Evolutionary conservation across 2,888 invertebrate genomes (phyloP), one percentile per base, ranked within the genome.

Genomic region (Euzophera pinguis): DNA sequence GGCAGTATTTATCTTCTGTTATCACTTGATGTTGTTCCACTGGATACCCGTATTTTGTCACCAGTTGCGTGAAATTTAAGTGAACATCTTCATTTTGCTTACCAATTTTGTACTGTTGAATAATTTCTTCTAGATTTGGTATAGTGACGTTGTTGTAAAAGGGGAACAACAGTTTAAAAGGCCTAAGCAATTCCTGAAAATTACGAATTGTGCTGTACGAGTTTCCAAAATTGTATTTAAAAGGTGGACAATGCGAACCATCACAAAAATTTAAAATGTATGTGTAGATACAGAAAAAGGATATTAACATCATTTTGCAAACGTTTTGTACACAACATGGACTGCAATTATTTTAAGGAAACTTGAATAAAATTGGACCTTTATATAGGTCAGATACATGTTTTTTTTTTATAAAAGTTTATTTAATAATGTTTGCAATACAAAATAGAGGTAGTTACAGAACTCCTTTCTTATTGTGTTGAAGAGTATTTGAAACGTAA

Each of bases 1-100:
- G 78, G 39, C 95, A 82, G 75, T 94, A 97, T 0, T 95, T 95
- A 78, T 96, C 96, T 49, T 91, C 82, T 0, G 96, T 96, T 58
- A 81, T 75, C 2, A 94, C 90, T 12, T 81, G 72, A 65, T 95
- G 67, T 45, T 60, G 58, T 37, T 73, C 65, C n/a, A 63, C 57
- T 9, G 47, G 37, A 27, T 61, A 59, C n/a, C 63, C 65, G 47
- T 69, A 61, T 60, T 66, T 71, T 6, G 9, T 52, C 27, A 69
- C 59, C 8, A 73, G 42, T 49, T 67, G 53, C 3, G 63, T 57
- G 8, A 63, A 52, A 37, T 62, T 57, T 39, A 70, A 47, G 45
- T 55, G 13, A 4, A 63, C 48, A 29, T 69, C 70, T 61, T 68
- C 65, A 35, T 37, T 38, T n/a, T 3, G 22, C 48, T 37, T 37